phyloP scores from a whole-genome alignment of 1,140 invertebrate genomes.

The Mizuhopecten yessoensis region DNA sequence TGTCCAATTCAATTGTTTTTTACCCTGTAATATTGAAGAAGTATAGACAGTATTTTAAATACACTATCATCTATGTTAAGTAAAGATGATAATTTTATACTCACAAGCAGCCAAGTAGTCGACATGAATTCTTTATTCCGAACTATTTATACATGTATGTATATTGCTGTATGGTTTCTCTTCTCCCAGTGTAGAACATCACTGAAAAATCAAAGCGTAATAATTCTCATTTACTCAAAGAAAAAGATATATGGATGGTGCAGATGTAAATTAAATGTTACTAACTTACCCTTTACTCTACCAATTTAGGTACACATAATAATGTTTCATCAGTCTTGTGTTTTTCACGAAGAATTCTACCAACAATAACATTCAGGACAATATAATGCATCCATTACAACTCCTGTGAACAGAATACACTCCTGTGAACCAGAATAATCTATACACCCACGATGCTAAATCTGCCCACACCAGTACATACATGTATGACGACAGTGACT shows the following conservation, averaged over 20 bases:
- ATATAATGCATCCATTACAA: too few species aligned
- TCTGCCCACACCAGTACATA: not conserved
- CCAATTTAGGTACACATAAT: not conserved
- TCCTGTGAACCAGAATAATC: too few species aligned
- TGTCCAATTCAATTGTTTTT: too few species aligned
- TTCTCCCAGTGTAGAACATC: not conserved
- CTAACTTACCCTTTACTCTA: not conserved
- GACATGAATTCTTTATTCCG: too few species aligned
- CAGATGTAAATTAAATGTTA: not conserved
- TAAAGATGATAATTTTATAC: not conserved
- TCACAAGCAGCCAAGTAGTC: not conserved
- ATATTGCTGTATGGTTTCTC: not conserved
- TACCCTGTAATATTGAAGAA: too few species aligned
- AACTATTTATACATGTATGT: not conserved
- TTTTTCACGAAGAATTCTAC: not conserved
- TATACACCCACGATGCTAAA: not conserved
- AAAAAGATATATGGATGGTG: not conserved
- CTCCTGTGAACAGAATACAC: too few species aligned
- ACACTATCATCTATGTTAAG: too few species aligned
- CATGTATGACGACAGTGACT: too few species aligned
- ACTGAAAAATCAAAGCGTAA: not conserved
- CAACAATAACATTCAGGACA: too few species aligned
- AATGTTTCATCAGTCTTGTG: not conserved
- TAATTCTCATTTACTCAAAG: not conserved
- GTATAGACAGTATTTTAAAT: too few species aligned